Conservation (phyloP, 1,140 invertebrate species). For the Saccostrea glomerata region DNA sequence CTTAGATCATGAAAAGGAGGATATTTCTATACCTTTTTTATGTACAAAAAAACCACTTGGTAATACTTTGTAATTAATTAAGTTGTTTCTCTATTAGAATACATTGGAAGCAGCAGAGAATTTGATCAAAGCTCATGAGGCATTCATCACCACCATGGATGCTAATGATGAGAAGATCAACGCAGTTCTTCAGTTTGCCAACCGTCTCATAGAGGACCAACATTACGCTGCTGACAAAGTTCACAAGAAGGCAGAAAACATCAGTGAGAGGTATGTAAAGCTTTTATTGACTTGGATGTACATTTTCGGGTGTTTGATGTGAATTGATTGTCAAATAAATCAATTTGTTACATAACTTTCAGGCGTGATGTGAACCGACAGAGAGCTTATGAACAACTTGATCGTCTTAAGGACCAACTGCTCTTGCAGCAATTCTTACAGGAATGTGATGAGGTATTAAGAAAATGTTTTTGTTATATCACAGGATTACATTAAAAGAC, state of each 20-base stretch:
- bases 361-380: constrained; percentile 92
- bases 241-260: constrained; percentile 96
- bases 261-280: constrained; percentile 84
- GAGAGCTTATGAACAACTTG: constrained; percentile 93
- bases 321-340: not conserved
- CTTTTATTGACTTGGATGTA: not conserved
- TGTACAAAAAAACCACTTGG: not conserved
- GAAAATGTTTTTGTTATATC: not conserved
- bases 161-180: constrained; percentile 99
- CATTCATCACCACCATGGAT: constrained; percentile 99
- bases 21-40: not conserved
- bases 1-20: not conserved
- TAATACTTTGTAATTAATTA: constrained; percentile 25
- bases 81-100: constrained; percentile 66
- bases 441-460: constrained; percentile 93
- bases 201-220: constrained; percentile 88
- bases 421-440: constrained; percentile 97
- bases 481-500: not conserved
- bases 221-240: constrained; percentile 96
- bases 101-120: constrained; percentile 97
- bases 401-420: constrained; percentile 95
- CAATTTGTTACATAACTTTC: constrained; percentile 48
- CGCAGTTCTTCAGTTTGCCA: constrained; percentile 94
- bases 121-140: constrained; percentile 97
- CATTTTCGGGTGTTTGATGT: not conserved